Conservation (phyloP, 2,797 vertebrate species). For the Nannoperca obscura region DNA sequence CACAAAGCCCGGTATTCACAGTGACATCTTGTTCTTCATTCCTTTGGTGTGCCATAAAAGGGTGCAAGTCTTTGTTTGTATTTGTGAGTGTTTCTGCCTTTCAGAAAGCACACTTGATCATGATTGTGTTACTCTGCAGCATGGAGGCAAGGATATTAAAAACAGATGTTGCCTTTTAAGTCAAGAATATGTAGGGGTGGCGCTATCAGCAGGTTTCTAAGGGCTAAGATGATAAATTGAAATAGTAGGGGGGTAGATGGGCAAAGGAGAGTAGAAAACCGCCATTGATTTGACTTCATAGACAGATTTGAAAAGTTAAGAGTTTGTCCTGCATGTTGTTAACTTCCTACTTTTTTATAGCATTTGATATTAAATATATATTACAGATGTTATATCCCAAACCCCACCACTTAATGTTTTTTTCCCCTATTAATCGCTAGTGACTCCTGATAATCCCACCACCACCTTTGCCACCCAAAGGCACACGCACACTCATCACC, state of each 20-base stretch:
- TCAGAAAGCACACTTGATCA: constrained; percentile 73
- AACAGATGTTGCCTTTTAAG: constrained; percentile 88
- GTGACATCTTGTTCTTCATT: constrained; percentile 74
- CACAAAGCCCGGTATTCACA: constrained; percentile 58
- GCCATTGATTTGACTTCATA: constrained; percentile 18
- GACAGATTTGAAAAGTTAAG: constrained; percentile 31
- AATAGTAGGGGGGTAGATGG: constrained; percentile 40
- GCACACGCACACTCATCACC: constrained; percentile 1
- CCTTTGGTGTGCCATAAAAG: constrained; percentile 72
- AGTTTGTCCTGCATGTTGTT: constrained; percentile 35
- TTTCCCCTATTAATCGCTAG: constrained; percentile 13
- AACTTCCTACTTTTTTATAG: constrained; percentile 16
- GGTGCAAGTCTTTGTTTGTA: constrained; percentile 61
- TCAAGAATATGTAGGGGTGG: constrained; percentile 44
- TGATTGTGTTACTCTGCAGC: constrained; percentile 83
- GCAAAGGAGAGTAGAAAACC: constrained; percentile 13
- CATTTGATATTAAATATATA: constrained; percentile 25
- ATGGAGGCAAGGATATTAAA: constrained; percentile 84
- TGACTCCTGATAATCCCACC: constrained; percentile 27
- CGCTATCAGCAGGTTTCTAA: constrained; percentile 78
- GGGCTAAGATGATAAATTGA: constrained; percentile 69
- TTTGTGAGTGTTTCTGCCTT: constrained; percentile 74
- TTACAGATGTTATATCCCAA: constrained; percentile 19
- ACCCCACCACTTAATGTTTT: constrained; percentile 21
- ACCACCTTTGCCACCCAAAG: constrained; percentile 18